Percentiles rank a stretch among this genome's conserved stretches.
These are phyloP conservation scores for Dolomedes plantarius DNA, from an alignment of 2,888 invertebrate species.

Conservation along the genomic window DNA sequence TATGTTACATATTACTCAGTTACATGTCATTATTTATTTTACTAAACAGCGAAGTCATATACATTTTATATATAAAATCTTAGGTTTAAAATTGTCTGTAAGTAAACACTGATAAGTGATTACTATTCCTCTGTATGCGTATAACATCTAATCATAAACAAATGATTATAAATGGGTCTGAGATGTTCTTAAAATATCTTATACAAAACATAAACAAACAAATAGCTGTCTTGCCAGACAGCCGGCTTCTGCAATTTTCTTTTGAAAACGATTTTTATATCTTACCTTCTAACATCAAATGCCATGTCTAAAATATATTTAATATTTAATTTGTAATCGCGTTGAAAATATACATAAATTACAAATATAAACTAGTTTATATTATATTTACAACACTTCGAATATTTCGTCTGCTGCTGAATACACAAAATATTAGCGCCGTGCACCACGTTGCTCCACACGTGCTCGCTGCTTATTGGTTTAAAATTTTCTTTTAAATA, in stretches of 20 bases:
- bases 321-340: neutral
- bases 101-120: too few species aligned
- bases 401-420: constrained; percentile 38
- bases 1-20: too few species aligned
- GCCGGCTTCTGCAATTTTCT: constrained; percentile 24
- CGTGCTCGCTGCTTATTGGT: constrained; percentile 66
- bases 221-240: constrained; percentile 17
- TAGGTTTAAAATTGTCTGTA: too few species aligned
- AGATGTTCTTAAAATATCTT: too few species aligned
- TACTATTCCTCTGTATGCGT: too few species aligned
- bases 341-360: neutral
- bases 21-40: too few species aligned
- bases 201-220: constrained; percentile 54
- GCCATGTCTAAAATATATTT: constrained; percentile 56
- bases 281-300: constrained; percentile 73
- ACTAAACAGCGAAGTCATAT: too few species aligned
- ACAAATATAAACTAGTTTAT: neutral
- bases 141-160: too few species aligned
- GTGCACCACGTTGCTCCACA: constrained; percentile 67
- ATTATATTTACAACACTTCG: constrained; percentile 9
- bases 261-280: neutral
- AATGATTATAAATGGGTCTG: too few species aligned
- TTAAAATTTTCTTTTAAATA: neutral
- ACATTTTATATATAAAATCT: too few species aligned
- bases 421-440: constrained; percentile 58